Evolutionary conservation across 1,140 invertebrate genomes (phyloP).

Genomic region (Zaprionus ornatus): DNA sequence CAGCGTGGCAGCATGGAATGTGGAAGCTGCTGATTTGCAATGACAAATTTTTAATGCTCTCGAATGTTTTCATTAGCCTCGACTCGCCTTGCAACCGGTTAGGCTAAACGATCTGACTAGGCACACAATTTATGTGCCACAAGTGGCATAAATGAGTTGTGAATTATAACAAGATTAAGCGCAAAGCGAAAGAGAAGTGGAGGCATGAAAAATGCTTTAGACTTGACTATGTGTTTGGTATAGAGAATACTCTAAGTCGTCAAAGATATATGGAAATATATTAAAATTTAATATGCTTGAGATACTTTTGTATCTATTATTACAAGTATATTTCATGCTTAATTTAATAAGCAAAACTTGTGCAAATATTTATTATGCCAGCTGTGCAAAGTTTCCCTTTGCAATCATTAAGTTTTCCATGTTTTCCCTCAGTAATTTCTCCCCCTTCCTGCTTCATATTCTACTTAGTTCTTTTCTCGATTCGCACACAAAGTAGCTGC

Average conservation of each 20-base stretch:
- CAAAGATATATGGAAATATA: background rate
- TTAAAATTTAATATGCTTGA: no score
- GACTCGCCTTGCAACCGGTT: slow-evolving; percentile 1
- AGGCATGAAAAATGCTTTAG: no score
- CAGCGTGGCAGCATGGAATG: slow-evolving; percentile 13
- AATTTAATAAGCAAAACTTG: background rate
- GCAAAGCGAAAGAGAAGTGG: background rate
- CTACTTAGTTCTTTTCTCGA: background rate
- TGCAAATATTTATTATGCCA: background rate
- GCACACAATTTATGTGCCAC: slow-evolving; percentile 10
- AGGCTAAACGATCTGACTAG: slow-evolving; percentile 12
- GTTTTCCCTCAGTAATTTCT: background rate
- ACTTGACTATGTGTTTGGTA: no score
- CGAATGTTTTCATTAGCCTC: slow-evolving; percentile 54
- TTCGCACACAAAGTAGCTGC: slow-evolving; percentile 15
- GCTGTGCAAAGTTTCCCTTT: background rate
- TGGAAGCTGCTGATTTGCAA: slow-evolving; percentile 42
- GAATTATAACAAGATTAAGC: background rate
- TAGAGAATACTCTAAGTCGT: no score
- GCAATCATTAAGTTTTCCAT: background rate
- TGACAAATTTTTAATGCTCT: slow-evolving; percentile 63
- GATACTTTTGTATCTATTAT: background rate
- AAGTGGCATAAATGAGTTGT: slow-evolving; percentile 14
- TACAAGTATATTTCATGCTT: no score
- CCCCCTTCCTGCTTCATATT: background rate